Evolutionary conservation across 2,797 vertebrate species (phyloP).

Genomic region (Xiphophorus birchmanni): DNA sequence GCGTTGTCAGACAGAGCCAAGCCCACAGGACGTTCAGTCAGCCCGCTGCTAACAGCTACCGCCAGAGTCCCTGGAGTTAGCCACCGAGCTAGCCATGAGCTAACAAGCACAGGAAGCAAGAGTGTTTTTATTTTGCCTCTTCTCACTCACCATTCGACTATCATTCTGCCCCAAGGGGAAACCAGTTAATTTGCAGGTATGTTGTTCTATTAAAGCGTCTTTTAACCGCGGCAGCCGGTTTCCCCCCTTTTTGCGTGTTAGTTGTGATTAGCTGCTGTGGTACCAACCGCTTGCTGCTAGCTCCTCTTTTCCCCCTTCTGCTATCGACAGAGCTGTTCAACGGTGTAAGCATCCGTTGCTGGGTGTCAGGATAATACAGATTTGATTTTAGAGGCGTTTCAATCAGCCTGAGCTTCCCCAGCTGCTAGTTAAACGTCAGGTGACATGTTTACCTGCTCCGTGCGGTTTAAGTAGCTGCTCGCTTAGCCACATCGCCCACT

Average conservation of each 20-base stretch:
- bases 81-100: constrained; percentile 74
- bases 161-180: constrained; percentile 6
- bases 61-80: constrained; percentile 55
- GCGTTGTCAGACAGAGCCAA: constrained; percentile 71
- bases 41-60: constrained; percentile 48
- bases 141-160: constrained; percentile 5
- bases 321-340: constrained; percentile 25
- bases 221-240: background rate
- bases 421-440: constrained; percentile 4
- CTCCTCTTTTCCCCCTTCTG: constrained; percentile 8
- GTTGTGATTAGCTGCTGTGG: constrained; percentile 62
- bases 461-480: constrained; percentile 34
- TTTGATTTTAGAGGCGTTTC: background rate
- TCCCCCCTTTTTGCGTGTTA: constrained; percentile 20
- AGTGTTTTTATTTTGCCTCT: constrained; percentile 27
- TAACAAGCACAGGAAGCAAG: constrained; percentile 64
- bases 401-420: background rate
- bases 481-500: constrained; percentile 49
- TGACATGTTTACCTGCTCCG: constrained; percentile 8
- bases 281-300: constrained; percentile 40
- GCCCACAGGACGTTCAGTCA: constrained; percentile 57
- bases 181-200: constrained; percentile 11
- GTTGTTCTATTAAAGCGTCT: constrained; percentile 4
- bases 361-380: background rate
- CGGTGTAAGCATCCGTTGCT: constrained; percentile 56